These are phyloP conservation scores for Nemoura dubitans DNA, from an alignment of 2,888 invertebrate genomes.

Conservation along the genomic window DNA sequence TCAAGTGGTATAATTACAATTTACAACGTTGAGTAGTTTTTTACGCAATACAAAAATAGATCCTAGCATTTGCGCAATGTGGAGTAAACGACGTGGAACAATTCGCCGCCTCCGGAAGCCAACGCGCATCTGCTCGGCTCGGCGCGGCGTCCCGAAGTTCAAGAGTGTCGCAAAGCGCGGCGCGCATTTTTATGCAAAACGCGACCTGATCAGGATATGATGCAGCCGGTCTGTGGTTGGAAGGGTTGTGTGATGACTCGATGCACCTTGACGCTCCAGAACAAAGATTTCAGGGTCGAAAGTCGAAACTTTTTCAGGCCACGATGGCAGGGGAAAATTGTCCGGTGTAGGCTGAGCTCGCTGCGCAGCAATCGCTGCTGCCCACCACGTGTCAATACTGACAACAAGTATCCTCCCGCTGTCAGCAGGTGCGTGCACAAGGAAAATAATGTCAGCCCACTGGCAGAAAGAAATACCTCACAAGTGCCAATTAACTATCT, in stretches of 20 bases:
- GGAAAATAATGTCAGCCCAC: background rate
- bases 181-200: background rate
- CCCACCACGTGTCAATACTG: background rate
- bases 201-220: background rate
- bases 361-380: background rate
- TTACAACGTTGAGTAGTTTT: background rate
- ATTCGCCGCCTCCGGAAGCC: background rate
- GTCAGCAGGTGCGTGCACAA: background rate
- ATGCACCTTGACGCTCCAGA: too few species aligned
- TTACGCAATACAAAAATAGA: slow-evolving; percentile 2
- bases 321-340: too few species aligned
- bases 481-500: background rate
- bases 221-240: too few species aligned
- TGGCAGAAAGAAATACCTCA: background rate
- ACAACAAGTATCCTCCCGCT: background rate
- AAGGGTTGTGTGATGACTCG: too few species aligned
- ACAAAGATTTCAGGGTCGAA: too few species aligned
- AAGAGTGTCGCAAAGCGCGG: background rate
- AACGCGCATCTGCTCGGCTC: background rate
- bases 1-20: background rate
- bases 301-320: background rate
- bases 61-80: background rate
- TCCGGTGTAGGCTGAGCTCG: background rate
- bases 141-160: background rate
- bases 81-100: slow-evolving; percentile 12